phyloP scores from a whole-genome alignment of 2,113 vertebrate species.

The Albula goreensis region DNA sequence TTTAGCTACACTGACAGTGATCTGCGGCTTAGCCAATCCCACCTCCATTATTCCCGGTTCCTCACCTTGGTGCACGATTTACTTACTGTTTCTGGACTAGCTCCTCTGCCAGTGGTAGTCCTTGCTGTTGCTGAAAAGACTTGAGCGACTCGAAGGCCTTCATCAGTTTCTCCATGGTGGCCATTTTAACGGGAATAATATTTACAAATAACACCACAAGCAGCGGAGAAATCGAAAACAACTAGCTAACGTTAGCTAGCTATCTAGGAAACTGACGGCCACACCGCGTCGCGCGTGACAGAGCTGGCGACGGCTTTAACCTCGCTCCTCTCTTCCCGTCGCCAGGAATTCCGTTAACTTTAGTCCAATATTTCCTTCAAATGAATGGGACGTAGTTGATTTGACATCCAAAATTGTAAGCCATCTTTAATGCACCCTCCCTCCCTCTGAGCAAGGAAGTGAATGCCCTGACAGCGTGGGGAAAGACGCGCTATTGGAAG shows the following conservation, averaged over 20 bases:
- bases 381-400: conserved; percentile 52
- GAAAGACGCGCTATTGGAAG: neutral
- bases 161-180: conserved; percentile 98
- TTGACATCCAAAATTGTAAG: conserved; percentile 27
- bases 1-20: neutral
- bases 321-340: conserved; percentile 26
- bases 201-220: conserved; percentile 40
- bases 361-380: conserved; percentile 23
- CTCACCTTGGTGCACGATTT: neutral
- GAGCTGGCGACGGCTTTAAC: conserved; percentile 55
- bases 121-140: conserved; percentile 94
- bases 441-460: conserved; percentile 55
- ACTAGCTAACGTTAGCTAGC: neutral
- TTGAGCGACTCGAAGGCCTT: conserved; percentile 96
- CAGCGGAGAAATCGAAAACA: conserved; percentile 18
- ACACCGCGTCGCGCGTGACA: conserved; percentile 36
- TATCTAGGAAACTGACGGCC: neutral
- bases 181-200: conserved; percentile 75
- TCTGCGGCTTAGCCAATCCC: neutral
- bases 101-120: conserved; percentile 76
- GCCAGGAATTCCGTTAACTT: conserved; percentile 33
- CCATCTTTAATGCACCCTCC: conserved; percentile 75
- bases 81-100: conserved; percentile 84
- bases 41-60: conserved; percentile 2
- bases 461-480: conserved; percentile 26